Conservation (phyloP, 2,888 invertebrate genomes). For the Steinernema carpocapsae region DNA sequence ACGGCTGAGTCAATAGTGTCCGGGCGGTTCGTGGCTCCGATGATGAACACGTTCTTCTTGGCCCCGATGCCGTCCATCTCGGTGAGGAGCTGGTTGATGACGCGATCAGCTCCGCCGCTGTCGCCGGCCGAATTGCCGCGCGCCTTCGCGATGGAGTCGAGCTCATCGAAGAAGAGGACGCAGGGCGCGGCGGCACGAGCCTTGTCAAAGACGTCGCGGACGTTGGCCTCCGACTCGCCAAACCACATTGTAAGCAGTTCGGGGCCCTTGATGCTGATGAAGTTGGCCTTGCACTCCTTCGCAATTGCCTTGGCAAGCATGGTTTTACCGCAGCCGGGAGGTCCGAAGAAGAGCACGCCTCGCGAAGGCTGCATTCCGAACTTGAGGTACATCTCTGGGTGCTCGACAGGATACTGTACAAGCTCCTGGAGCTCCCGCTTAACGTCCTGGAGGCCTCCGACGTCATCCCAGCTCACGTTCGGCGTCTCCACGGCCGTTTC, state of each 20-base stretch:
- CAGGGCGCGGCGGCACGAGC: conserved; percentile 97
- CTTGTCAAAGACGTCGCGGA: conserved; percentile 97
- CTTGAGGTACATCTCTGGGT: conserved; percentile 98
- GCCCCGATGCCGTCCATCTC: conserved; percentile 99
- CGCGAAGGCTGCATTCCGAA: conserved; percentile 99
- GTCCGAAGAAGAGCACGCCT: conserved; percentile 96
- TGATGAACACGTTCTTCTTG: conserved; percentile 82
- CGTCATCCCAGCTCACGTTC: conserved; percentile 88
- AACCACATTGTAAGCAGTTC: conserved; percentile 99
- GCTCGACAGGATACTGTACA: conserved; percentile 86
- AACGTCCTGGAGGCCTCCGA: conserved; percentile 67
- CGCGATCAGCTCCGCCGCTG: conserved; percentile 93
- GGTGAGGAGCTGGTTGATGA: conserved; percentile 96
- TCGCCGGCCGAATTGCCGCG: conserved; percentile 94
- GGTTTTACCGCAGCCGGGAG: conserved; percentile 96
- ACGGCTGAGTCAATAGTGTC: conserved; percentile 97
- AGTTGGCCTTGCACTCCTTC: conserved; percentile 98
- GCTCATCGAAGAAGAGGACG: conserved; percentile 96
- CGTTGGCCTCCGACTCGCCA: conserved; percentile 98
- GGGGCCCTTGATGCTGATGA: conserved; percentile 92
- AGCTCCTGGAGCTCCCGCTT: conserved; percentile 86
- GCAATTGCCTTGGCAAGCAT: conserved; percentile 81
- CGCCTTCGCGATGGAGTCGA: conserved; percentile 97
- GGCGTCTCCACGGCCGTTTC: conserved; percentile 79
- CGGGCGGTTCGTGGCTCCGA: conserved; percentile 18